These are phyloP conservation scores for Eublepharis macularius DNA, from an alignment of 2,113 vertebrate species.

Conservation along the genomic window DNA sequence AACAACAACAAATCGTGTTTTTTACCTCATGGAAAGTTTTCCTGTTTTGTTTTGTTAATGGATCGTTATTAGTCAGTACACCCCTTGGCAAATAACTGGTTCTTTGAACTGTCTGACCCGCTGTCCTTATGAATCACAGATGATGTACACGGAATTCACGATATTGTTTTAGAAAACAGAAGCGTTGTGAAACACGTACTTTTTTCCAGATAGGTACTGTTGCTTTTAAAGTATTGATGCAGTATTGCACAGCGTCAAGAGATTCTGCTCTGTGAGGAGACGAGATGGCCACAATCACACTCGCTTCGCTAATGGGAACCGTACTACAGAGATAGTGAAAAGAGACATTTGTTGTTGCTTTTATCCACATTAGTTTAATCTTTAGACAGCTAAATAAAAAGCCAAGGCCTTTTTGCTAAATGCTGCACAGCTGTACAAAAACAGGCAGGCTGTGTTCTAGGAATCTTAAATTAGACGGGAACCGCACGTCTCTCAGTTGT, in stretches of 20 bases:
- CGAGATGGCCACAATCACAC: constrained; percentile 88
- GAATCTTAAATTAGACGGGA: constrained; percentile 48
- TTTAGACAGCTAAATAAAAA: constrained; percentile 20
- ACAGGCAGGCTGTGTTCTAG: constrained; percentile 27
- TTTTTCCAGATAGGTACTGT: constrained; percentile 93
- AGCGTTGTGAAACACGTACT: constrained; percentile 64
- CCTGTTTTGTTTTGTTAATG: too few relatives aligned
- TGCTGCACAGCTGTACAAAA: background rate
- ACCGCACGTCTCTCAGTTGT: constrained; percentile 48
- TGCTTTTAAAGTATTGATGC: constrained; percentile 87
- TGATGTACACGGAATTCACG: too few relatives aligned
- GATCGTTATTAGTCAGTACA: too few relatives aligned
- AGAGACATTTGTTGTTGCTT: constrained; percentile 33
- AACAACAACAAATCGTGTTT: too few relatives aligned
- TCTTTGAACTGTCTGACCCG: background rate
- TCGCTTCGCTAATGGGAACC: constrained; percentile 90
- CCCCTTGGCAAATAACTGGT: too few relatives aligned
- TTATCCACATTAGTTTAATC: constrained; percentile 42
- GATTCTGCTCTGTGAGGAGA: constrained; percentile 87
- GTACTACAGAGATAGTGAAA: constrained; percentile 65
- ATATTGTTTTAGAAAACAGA: background rate
- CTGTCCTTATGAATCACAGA: background rate
- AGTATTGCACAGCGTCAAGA: constrained; percentile 84
- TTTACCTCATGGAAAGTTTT: too few relatives aligned
- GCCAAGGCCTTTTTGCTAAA: constrained; percentile 30